Base-by-base conservation (phyloP, 2,797 vertebrate species). In the Melanotaenia trifasciata region DNA sequence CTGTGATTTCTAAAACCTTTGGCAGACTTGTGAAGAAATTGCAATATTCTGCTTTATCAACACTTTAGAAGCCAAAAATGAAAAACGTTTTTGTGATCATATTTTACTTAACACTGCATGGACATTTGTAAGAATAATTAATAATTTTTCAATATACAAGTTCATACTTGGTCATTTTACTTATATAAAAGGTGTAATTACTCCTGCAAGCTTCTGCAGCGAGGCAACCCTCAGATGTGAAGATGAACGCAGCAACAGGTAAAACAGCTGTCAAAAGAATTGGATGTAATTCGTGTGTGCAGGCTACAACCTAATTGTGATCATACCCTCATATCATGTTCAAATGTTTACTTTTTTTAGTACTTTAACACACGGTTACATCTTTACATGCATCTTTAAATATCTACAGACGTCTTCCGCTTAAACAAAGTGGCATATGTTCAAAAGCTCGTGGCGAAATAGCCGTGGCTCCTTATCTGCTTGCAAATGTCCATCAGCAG, bases 401-500 rank as follows among this genome's bases (percentile, higher is more conserved):
- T 65, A 53, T 75, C 18, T 54, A 16, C 5, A 40, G 38, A 26
- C 28, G 18, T 22, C 18, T 40, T 38, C 43, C 2, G 14, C 28
- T 64, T 53, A 66, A 70, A 76, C 50, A 78, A 71, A 51, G 56
- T 70, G 38, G 53, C 63, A 58, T 66, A 35, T 36, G 32, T 70
- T 72, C 58, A 60, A 47, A 76, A 62, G 64, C 14, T 81, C 67
- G 64, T 24, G 71, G 67, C 81, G 77, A 82, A 86, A 85, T 79
- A 24, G 28, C 71, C 33, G 78, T 83, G 82, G 90, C 61, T 80
- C 66, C 72, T 76, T 80, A 43, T 87, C 80, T 83, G 71, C 75
- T 79, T 82, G 90, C 81, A 77, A 83, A 89, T 86, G 79, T 89
- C 89, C 82, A 86, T 79, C 66, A 75, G 56, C 18, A 79, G 85